A percentile compares a stretch with the other conserved stretches of the same genome.
These are phyloP conservation scores for Polydrusus pterygomalis DNA, from an alignment of 2,888 invertebrate genomes.

Conservation along the genomic window DNA sequence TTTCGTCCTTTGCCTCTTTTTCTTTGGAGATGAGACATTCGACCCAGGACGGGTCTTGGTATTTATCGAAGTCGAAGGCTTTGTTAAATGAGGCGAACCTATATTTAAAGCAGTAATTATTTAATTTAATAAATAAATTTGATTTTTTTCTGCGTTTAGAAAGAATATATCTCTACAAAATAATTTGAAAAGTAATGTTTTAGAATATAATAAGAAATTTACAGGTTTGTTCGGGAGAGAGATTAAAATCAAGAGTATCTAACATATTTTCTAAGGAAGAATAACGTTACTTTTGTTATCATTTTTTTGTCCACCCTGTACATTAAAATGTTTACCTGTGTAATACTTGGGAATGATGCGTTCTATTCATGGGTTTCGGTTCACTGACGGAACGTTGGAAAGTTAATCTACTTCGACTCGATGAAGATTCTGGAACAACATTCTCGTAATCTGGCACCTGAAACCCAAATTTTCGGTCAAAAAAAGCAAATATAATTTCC, in stretches of 20 bases:
- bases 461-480: slow-evolving; percentile 21
- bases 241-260: no score
- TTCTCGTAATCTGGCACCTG: slow-evolving; percentile 71
- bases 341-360: slow-evolving; percentile 70
- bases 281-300: no score
- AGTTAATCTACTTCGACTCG: slow-evolving; percentile 61
- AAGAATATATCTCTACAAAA: no score
- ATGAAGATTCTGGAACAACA: slow-evolving; percentile 65
- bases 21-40: slow-evolving; percentile 62
- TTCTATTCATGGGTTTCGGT: slow-evolving; percentile 71
- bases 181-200: no score
- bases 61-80: slow-evolving; percentile 70
- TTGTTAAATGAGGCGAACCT: slow-evolving; percentile 72
- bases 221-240: no score
- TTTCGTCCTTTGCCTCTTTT: slow-evolving; percentile 65
- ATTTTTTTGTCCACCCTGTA: not conserved
- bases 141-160: no score
- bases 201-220: no score
- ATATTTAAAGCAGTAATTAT: no score
- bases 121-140: no score
- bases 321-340: slow-evolving; percentile 67
- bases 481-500: not conserved
- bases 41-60: slow-evolving; percentile 63
- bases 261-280: no score
- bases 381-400: slow-evolving; percentile 72